Evolutionary conservation across 2,888 invertebrate genomes (phyloP).

Genomic region (Leptarthrus brevirostris): DNA sequence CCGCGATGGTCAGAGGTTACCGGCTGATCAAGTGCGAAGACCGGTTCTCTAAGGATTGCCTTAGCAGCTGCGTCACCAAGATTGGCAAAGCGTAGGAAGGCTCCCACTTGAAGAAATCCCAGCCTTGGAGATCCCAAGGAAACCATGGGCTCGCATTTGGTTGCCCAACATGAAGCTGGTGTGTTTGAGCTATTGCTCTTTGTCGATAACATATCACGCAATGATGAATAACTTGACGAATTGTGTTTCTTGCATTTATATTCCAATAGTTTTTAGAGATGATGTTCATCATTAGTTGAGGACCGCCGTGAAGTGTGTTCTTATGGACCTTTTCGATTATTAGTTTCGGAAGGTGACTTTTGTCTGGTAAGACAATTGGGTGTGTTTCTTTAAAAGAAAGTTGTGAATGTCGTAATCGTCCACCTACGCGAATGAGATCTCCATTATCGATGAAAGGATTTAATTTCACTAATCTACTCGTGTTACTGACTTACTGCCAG

Average conservation of each 20-base stretch:
- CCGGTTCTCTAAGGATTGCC: no score
- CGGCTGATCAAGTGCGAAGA: no score
- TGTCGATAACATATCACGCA: not conserved
- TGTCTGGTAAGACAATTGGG: constrained; percentile 5
- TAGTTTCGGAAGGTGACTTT: not conserved
- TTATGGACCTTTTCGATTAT: not conserved
- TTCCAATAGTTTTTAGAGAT: not conserved
- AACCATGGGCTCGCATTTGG: no score
- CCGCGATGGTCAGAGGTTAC: no score
- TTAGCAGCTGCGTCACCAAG: no score
- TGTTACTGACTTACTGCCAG: not conserved
- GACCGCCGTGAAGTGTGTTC: no score
- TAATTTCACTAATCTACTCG: constrained; percentile 44
- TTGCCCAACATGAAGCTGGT: no score
- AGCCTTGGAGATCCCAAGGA: no score
- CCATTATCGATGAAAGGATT: constrained; percentile 55
- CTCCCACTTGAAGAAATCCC: no score
- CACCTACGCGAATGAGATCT: constrained; percentile 57
- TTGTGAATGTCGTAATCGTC: constrained; percentile 54
- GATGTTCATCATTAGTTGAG: not conserved
- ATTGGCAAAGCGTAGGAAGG: no score
- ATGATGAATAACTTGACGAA: not conserved
- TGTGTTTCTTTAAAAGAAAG: constrained; percentile 51
- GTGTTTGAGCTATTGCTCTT: no score
- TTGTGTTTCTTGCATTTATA: not conserved